Conservation (phyloP, 2,113 vertebrate genomes). For the Meles meles region DNA sequence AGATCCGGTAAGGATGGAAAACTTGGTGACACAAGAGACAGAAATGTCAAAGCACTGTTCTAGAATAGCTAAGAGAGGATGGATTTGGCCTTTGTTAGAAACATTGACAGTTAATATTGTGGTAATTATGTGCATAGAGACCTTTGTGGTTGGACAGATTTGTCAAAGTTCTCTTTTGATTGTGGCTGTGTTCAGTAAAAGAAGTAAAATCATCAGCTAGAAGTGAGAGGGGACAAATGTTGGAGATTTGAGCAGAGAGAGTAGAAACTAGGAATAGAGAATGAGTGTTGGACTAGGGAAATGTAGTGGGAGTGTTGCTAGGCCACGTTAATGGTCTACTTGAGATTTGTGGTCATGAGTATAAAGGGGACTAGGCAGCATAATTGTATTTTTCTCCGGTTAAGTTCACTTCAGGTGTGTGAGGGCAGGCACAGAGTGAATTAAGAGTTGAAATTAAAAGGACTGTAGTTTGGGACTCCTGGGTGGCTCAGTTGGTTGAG, state of each 20-base stretch:
- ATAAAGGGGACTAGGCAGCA: not conserved
- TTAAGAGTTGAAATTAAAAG: not conserved
- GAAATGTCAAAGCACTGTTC: not conserved
- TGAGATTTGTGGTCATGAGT: not conserved
- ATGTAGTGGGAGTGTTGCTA: not conserved
- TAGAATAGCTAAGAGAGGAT: not conserved
- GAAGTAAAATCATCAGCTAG: not conserved
- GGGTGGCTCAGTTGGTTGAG: no score
- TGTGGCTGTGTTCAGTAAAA: not conserved
- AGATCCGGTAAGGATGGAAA: not conserved
- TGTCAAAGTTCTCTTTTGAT: not conserved
- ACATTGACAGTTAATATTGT: not conserved
- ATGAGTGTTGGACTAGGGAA: not conserved
- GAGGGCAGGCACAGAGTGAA: not conserved
- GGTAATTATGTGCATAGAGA: not conserved
- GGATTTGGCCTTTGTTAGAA: not conserved
- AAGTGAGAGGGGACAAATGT: not conserved
- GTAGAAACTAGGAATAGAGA: not conserved
- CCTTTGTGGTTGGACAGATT: not conserved
- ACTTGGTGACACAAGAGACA: not conserved
- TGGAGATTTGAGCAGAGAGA: not conserved
- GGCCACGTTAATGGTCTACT: not conserved
- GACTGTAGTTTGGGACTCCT: no score
- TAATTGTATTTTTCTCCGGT: not conserved
- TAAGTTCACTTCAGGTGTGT: not conserved